phyloP scores from a whole-genome alignment of 2,113 vertebrate genomes.

The Chunga burmeisteri region DNA sequence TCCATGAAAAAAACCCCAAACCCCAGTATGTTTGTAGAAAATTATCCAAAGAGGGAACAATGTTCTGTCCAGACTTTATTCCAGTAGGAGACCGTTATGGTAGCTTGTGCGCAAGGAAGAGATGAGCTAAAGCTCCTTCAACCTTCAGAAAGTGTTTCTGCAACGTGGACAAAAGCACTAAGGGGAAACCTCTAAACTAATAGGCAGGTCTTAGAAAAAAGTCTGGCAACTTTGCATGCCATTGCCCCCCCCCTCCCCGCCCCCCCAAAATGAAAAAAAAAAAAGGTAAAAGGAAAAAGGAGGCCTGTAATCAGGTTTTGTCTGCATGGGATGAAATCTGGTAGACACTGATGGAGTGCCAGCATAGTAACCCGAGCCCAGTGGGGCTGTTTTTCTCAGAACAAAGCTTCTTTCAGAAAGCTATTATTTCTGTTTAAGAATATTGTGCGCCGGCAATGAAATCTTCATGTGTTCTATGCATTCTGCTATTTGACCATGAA shows the following conservation, averaged over 20 bases:
- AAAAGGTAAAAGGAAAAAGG: neutral
- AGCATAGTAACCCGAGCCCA: neutral
- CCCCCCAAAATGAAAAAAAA: no score
- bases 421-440: neutral
- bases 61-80: neutral
- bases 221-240: neutral
- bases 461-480: neutral
- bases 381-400: neutral
- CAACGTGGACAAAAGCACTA: neutral
- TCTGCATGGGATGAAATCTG: neutral
- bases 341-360: neutral
- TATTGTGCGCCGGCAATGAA: neutral
- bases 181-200: neutral
- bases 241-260: rapidly evolving
- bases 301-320: neutral
- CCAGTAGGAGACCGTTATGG: neutral
- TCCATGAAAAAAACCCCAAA: neutral
- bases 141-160: neutral
- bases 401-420: neutral
- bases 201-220: neutral
- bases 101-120: neutral
- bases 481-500: neutral
- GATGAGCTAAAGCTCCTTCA: neutral
- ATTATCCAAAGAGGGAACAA: neutral
- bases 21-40: neutral